Conservation (phyloP, 1,140 invertebrate species). For the Globodera ellingtonae region DNA sequence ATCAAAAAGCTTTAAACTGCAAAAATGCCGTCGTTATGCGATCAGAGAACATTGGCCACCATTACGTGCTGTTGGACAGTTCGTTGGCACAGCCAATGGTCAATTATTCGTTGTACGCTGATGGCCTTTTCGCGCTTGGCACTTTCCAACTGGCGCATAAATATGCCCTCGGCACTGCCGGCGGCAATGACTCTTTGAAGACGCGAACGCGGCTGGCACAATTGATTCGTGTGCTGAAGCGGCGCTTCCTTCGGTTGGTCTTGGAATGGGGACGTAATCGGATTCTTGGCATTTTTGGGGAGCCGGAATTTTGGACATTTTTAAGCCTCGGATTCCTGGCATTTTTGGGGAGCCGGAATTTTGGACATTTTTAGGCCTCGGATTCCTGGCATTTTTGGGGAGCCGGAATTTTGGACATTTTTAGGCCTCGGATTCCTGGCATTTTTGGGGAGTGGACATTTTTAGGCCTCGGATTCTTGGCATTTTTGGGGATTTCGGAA, state of each 20-base stretch:
- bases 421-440: too few relatives aligned
- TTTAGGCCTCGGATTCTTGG: too few relatives aligned
- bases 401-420: too few relatives aligned
- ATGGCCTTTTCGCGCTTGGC: conserved; percentile 42
- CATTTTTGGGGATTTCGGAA: too few relatives aligned
- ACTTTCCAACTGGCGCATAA: conserved; percentile 43
- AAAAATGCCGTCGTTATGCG: too few relatives aligned
- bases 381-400: too few relatives aligned
- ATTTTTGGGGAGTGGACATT: too few relatives aligned
- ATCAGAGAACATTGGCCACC: conserved; percentile 48
- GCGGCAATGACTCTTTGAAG: not conserved
- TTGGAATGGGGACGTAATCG: not conserved
- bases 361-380: too few relatives aligned
- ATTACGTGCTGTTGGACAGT: conserved; percentile 36
- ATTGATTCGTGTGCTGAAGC: conserved; percentile 31
- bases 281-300: too few relatives aligned
- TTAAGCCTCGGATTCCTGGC: not conserved
- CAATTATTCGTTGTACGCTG: conserved; percentile 46
- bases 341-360: too few relatives aligned
- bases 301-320: not conserved
- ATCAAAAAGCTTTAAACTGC: too few relatives aligned
- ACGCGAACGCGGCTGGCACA: not conserved
- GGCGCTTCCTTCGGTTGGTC: conserved; percentile 9
- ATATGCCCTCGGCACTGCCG: not conserved
- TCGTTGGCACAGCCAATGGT: conserved; percentile 39